Percentiles rank a stretch among this genome's conserved stretches.
phyloP scores from a whole-genome alignment of 2,797 vertebrate genomes.

The Lepilemur ruficaudatus region DNA sequence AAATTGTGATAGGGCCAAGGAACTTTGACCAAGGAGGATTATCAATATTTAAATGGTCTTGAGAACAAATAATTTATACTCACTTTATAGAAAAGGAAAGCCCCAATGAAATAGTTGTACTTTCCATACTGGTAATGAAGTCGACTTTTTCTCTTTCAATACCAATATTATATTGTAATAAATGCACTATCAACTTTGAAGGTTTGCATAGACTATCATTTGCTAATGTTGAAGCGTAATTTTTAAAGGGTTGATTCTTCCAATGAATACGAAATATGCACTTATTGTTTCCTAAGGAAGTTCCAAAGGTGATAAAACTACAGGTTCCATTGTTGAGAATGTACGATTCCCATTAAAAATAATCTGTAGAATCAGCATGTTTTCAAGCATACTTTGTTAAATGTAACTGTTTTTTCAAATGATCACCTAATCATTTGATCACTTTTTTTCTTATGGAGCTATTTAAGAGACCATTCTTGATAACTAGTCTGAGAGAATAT shows the following conservation, averaged over 20 bases:
- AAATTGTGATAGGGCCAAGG: background rate
- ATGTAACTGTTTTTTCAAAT: background rate
- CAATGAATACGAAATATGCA: background rate
- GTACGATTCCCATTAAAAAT: background rate
- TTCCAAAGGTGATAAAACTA: background rate
- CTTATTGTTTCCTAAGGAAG: background rate
- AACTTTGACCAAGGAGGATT: background rate
- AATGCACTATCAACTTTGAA: background rate
- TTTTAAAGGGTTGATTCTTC: background rate
- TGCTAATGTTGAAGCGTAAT: background rate
- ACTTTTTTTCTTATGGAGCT: background rate
- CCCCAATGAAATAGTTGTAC: accelerated
- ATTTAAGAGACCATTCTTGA: background rate
- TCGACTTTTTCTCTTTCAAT: background rate
- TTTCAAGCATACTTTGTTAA: background rate
- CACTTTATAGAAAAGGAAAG: background rate
- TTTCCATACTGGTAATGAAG: background rate
- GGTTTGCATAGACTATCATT: background rate
- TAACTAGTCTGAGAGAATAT: background rate
- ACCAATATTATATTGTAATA: background rate
- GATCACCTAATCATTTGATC: background rate
- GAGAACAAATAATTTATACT: background rate
- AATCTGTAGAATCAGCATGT: background rate
- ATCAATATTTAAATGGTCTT: background rate
- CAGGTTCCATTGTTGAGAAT: background rate